Conservation (phyloP, 1,140 invertebrate species). For the Trissolcus basalis region DNA sequence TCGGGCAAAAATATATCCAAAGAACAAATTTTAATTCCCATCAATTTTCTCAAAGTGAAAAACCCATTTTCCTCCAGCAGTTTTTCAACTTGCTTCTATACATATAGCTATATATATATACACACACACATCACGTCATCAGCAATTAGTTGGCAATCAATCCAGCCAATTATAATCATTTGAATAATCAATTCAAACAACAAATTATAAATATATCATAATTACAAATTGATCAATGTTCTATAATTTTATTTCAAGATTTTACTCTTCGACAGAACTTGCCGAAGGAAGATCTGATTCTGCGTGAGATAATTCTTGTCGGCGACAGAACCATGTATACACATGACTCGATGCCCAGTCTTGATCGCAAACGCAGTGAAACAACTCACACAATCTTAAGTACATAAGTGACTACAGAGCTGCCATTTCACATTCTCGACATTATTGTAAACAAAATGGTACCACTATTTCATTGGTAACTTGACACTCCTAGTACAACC, state of each 20-base stretch:
- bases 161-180: too few relatives aligned
- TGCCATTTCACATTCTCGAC: conserved; percentile 64
- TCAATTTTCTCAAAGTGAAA: too few relatives aligned
- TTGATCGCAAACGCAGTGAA: conserved; percentile 42
- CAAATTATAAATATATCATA: too few relatives aligned
- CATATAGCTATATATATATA: too few relatives aligned
- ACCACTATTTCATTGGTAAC: conserved; percentile 76
- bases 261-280: conserved; percentile 35
- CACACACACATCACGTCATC: too few relatives aligned
- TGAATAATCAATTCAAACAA: too few relatives aligned
- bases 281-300: conserved; percentile 48
- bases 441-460: conserved; percentile 77
- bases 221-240: too few relatives aligned
- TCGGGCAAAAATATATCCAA: background rate
- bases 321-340: conserved; percentile 62
- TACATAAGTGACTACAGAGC: conserved; percentile 47
- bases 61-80: too few relatives aligned
- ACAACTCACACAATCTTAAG: conserved; percentile 40
- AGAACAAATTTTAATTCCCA: background rate
- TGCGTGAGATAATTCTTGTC: conserved; percentile 63
- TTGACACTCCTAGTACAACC: conserved; percentile 69
- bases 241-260: too few relatives aligned
- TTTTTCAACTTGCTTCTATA: too few relatives aligned
- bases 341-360: conserved; percentile 61
- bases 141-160: too few relatives aligned